phyloP scores from a whole-genome alignment of 2,888 invertebrate species.

The Ormyrus rosae region DNA sequence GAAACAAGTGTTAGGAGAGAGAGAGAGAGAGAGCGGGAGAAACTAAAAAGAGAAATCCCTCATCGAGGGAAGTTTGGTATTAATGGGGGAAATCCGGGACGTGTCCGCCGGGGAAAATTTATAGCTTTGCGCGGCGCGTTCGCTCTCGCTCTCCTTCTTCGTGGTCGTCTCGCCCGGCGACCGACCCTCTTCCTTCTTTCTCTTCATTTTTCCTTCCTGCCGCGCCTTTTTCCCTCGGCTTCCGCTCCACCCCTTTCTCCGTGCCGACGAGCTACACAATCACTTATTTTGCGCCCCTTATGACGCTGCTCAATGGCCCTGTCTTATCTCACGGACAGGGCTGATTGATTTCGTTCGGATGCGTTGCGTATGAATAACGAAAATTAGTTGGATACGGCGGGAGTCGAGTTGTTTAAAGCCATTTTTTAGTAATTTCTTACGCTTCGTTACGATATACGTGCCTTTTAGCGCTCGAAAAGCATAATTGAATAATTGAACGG shows the following conservation, averaged over 20 bases:
- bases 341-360: no score
- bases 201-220: conserved; percentile 43
- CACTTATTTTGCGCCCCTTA: no score
- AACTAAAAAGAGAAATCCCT: conserved; percentile 57
- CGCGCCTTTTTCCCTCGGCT: neutral
- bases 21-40: conserved; percentile 17
- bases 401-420: no score
- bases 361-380: no score
- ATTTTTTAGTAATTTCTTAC: no score
- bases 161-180: conserved; percentile 34
- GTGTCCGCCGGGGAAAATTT: conserved; percentile 64
- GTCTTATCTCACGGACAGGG: no score
- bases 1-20: conserved; percentile 53
- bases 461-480: no score
- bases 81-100: conserved; percentile 69
- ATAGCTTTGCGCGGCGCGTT: conserved; percentile 55
- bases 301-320: no score
- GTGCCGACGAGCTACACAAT: no score
- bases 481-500: no score
- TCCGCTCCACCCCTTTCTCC: neutral
- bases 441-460: no score
- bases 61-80: conserved; percentile 65
- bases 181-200: conserved; percentile 42
- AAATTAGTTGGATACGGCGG: no score
- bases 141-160: conserved; percentile 27